Conservation (phyloP, 2,888 invertebrate species). For the Dryobota labecula region DNA sequence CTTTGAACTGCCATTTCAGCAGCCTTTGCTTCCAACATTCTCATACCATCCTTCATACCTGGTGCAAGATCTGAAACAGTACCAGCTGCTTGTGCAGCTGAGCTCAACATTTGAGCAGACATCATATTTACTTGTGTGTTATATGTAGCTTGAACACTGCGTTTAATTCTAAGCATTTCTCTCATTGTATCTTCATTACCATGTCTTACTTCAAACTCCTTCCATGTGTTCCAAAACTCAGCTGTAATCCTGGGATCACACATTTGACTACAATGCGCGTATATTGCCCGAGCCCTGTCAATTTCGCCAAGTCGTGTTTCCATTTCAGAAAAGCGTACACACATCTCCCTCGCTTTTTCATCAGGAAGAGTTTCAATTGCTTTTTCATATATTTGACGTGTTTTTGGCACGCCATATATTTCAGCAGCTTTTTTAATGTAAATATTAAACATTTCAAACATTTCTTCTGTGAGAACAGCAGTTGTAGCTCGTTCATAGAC, state of each 20-base stretch:
- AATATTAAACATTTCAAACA: constrained; percentile 99
- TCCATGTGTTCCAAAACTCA: constrained; percentile 99
- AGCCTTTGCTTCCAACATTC: constrained; percentile 96
- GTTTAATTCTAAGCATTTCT: constrained; percentile 99
- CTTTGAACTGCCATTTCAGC: constrained; percentile 92
- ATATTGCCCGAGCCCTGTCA: constrained; percentile 98
- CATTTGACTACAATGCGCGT: constrained; percentile 99
- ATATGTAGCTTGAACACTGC: constrained; percentile 99
- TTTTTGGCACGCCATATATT: constrained; percentile 99
- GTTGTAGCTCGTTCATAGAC: constrained; percentile 99
- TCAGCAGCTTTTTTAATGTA: constrained; percentile 99
- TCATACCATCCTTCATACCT: constrained; percentile 96
- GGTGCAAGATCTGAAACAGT: constrained; percentile 94
- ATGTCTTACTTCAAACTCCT: constrained; percentile 99
- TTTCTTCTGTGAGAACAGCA: constrained; percentile 97
- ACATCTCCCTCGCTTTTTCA: constrained; percentile 98
- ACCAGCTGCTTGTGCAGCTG: constrained; percentile 92
- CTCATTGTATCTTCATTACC: constrained; percentile 99
- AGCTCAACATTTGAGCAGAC: constrained; percentile 99
- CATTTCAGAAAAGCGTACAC: constrained; percentile 98
- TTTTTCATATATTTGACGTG: constrained; percentile 99
- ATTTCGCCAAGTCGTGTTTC: constrained; percentile 99
- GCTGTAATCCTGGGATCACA: constrained; percentile 99
- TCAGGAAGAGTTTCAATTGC: constrained; percentile 98
- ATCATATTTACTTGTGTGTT: constrained; percentile 99